Base-by-base conservation (phyloP, 2,888 invertebrate genomes). In the Copidosoma aretas region DNA sequence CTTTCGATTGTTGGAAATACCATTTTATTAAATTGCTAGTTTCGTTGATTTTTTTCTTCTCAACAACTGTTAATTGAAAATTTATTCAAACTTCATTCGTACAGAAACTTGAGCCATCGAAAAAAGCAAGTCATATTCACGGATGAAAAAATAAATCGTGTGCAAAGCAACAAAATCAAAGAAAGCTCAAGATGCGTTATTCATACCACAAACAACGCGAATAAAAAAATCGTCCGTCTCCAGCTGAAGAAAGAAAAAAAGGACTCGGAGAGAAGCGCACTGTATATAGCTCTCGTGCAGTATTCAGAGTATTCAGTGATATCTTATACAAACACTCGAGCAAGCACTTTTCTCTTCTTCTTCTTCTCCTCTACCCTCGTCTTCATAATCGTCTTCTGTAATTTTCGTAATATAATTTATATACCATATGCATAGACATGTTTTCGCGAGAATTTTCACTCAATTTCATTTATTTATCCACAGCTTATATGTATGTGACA, bases 401-500 rank as follows among this genome's bases (percentile, higher is more conserved):
- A 32, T 32, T 32, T 32, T 32, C 32, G 32, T 32, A 32, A 32
- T 52, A 54, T 10, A 46, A 21, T 56, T 43, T 21, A 43, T 60
- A 46, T 39, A 60, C 43, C 15, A 41, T 49, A 32, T 66, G 21
- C 41, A n/a, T 57, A n/a, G 49, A 19, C 10, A 43, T 56, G 32
- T 41, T 19, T 58, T 41, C 32, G 52, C 46, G 22, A 15, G 14
- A 15, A 17, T 22, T 39, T 58, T 19, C 12, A 25, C 22, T 17
- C 21, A 54, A 15, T 53, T 46, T 46, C 12, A 14, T 17, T 19
- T 32, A 19, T 1, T 59, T 39, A 51, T 43, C 58, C 19, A n/a
- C 24, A 12, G 19, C 19, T 24, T 24, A n/a, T 52, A 61, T 21
- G 25, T 67, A 67, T 67, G 43, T 70, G 67, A 70, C 67, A 70